Base-by-base conservation (phyloP, 2,888 invertebrate species). In the Linyphia triangularis region DNA sequence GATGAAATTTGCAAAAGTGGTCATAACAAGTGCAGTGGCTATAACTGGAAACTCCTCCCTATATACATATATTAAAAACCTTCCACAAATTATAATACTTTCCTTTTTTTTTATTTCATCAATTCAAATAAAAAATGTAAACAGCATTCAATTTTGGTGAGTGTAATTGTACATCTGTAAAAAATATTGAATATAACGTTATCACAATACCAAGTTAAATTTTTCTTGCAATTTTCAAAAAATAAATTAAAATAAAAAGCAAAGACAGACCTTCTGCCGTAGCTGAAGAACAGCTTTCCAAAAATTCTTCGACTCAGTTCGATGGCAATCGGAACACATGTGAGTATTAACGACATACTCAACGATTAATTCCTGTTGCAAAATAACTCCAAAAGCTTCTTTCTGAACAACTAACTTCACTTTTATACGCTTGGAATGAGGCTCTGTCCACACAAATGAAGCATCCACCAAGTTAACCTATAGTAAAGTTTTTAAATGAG, bases 371-470 rank as follows among this genome's bases (percentile, higher is more conserved):
- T 97, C 96, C 93, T 99, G 99, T 92, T 99, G 97, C 16, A 99
- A 94, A 9, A 98, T 95, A 1, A 98, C 96, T 28, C 97, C 96
- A 92, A 97, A 94, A 0, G 99, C 96, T 94, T 99, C 98, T 69
- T 97, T 98, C 93, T 99, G 98, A 13, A 99, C 96, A 0, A 98
- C 98, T 83, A 99, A 93, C 93, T 98, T 97, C 89, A 98, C 96
- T 94, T 99, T 99, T 78, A 99, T 95, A 90, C 99, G 95, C 93
- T 97, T 98, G 0, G 99, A 99, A 94, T 99, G 99, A 51, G 99
- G 98, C 92, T 99, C 99, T 10, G 99, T 99, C 99, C 99, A 99
- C 3, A 98, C 95, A 94, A 99, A 99, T 0, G 96, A 96, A 59
- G 99, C 99, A 94, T 99, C 99, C 81, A 99, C 94, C 19, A 99